Base-by-base conservation (phyloP, 2,797 vertebrate species). In the Lacerta agilis region DNA sequence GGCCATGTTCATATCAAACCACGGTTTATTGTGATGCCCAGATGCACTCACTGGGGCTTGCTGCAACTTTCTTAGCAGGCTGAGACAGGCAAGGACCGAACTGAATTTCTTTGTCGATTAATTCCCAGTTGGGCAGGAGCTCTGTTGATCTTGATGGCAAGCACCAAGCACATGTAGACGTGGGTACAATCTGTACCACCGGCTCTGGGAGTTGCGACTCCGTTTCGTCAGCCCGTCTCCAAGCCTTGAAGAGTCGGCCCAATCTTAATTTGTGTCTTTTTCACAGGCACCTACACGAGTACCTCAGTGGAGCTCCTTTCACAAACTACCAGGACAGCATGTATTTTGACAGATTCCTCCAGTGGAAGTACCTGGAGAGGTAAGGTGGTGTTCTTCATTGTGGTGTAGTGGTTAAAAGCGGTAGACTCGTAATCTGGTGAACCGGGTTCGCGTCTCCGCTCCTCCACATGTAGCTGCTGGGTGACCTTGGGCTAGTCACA, bases 331-430 rank as follows among this genome's bases (percentile, higher is more conserved):
- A 2, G 43, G 92, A 87, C 90, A 94, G 93, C 86, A 91, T 94
- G 93, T 94, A 97, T 58, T 94, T 94, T 82, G 98, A 98, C 91
- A 97, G 97, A 91, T 98, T 97, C 95, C 90, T 99, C 90, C 98
- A 99, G 95, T 99, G 98, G 98, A 99, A 99, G 94, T 98, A 98
- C 98, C 96, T 99, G 38, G 98, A 99, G 95, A 83, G 87, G 92
- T 86, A 3, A n/a, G 86, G 0, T 9, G 5, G 2, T 0, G 8
- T 1, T 33, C 33, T 33, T 4, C 49, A 5, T 38, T n/a, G n/a
- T n/a, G n/a, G n/a, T n/a, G n/a, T n/a, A n/a, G n/a, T n/a, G n/a
- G n/a, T n/a, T n/a, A n/a, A n/a, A n/a, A n/a, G n/a, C n/a, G n/a
- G n/a, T n/a, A n/a, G n/a, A n/a, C n/a, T n/a, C n/a, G n/a, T n/a